These are phyloP conservation scores for Tholera decimalis DNA, from an alignment of 2,888 invertebrate species.

Conservation along the genomic window DNA sequence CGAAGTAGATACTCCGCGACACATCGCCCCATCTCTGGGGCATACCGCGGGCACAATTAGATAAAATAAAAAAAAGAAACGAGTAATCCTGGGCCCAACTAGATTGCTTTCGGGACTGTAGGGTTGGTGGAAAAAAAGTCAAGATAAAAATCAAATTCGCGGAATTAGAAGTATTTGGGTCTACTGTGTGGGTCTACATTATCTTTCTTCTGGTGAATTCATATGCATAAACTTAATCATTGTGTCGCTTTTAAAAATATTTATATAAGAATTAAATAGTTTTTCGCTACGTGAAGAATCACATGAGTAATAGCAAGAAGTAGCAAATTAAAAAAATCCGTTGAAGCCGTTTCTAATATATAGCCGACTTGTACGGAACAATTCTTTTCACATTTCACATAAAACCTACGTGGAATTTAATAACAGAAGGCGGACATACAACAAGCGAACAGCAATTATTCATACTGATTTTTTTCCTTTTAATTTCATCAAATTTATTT, in stretches of 20 bases:
- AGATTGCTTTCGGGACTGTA: slow-evolving; percentile 77
- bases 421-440: slow-evolving; percentile 72
- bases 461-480: slow-evolving; percentile 77
- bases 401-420: slow-evolving; percentile 68
- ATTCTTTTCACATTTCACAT: slow-evolving; percentile 55
- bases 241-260: too few species aligned
- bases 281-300: slow-evolving; percentile 16
- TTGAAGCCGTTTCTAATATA: slow-evolving; percentile 38
- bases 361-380: slow-evolving; percentile 37
- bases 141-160: slow-evolving; percentile 62
- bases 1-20: slow-evolving; percentile 78
- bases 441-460: slow-evolving; percentile 73
- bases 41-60: slow-evolving; percentile 86
- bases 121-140: slow-evolving; percentile 63
- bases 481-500: slow-evolving; percentile 86
- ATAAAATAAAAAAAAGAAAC: slow-evolving; percentile 83
- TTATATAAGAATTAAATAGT: not conserved
- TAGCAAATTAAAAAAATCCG: slow-evolving; percentile 38
- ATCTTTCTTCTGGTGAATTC: not conserved
- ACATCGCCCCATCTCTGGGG: slow-evolving; percentile 87
- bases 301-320: slow-evolving; percentile 18
- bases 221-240: not conserved
- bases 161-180: slow-evolving; percentile 10
- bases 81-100: slow-evolving; percentile 74
- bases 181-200: not conserved